Evolutionary conservation across 2,113 vertebrate species (phyloP), one percentile per base, ranked within the genome.

Genomic region (Genyomyrus donnyi): DNA sequence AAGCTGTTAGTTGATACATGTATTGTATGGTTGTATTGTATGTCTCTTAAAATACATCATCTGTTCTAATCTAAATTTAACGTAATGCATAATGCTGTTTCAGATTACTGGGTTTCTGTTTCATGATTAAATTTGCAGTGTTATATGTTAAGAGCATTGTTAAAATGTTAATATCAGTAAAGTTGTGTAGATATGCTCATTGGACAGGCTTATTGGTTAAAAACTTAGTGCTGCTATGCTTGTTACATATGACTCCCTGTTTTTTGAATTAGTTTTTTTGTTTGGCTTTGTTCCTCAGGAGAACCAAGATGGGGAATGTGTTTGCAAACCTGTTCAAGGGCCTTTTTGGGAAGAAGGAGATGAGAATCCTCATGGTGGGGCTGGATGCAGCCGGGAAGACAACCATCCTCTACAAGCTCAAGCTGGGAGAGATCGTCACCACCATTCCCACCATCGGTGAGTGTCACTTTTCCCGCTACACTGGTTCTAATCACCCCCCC

Each of bases 361-460:
- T 98, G 97, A 95, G 97, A 89, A 98, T 97, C 93, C 96, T 98
- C 24, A 97, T 97, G 96, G 96, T 97, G 27, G 97, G 97, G 27
- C 95, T 98, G 48, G 97, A 97, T 91, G 96, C 96, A 88, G 97
- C 96, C 58, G 97, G 97, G 89, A 98, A 98, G 94, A 97, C 96
- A 62, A 97, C 97, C 90, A 97, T 98, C 93, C 94, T 97, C n/a
- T 97, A 98, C 93, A 97, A 97, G 93, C 92, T 97, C 53, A 98
- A 97, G 91, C 94, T 97, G 53, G 97, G 97, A 90, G 97, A 97
- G 95, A 97, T 97, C 84, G 97, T 98, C 91, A 97, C 96, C 88
- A 97, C 97, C 84, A 97, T 97, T 92, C 96, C 97, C 88, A 97
- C 96, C 46, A 97, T 97, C 89, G 97, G 97, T 97, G 95, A 87